A percentile compares a stretch with the other conserved stretches of the same genome.
Conservation (phyloP, 1,140 invertebrate species). For the Cyclina sinensis region DNA sequence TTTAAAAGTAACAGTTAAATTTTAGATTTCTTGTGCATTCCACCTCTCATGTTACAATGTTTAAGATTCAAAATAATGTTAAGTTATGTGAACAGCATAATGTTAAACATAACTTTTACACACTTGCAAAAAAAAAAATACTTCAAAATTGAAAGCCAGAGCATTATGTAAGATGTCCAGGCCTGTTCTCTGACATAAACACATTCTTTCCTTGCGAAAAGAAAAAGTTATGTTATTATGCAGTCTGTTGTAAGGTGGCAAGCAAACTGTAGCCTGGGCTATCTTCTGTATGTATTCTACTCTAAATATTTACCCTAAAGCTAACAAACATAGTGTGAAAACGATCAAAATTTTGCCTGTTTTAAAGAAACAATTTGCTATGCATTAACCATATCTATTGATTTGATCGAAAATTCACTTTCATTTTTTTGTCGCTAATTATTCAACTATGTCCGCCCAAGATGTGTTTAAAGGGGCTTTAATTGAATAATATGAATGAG, state of each 20-base stretch:
- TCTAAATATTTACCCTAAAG: conserved; percentile 29
- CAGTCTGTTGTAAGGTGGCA: conserved; percentile 5
- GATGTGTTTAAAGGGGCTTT: conserved; percentile 7
- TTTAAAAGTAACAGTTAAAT: too few species aligned
- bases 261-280: background rate
- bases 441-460: conserved; percentile 3
- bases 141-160: too few species aligned
- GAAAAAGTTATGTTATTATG: background rate
- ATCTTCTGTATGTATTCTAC: background rate
- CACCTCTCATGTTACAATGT: too few species aligned
- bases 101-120: too few species aligned
- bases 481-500: background rate
- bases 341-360: conserved; percentile 34
- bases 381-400: conserved; percentile 7
- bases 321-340: conserved; percentile 40
- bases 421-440: background rate
- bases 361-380: conserved; percentile 38
- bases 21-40: too few species aligned
- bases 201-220: background rate
- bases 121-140: too few species aligned
- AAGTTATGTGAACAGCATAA: too few species aligned
- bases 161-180: too few species aligned
- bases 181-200: background rate
- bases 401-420: background rate
- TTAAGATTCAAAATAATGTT: too few species aligned